phyloP scores from a whole-genome alignment of 2,888 invertebrate genomes.

The Drosophila subsilvestris region DNA sequence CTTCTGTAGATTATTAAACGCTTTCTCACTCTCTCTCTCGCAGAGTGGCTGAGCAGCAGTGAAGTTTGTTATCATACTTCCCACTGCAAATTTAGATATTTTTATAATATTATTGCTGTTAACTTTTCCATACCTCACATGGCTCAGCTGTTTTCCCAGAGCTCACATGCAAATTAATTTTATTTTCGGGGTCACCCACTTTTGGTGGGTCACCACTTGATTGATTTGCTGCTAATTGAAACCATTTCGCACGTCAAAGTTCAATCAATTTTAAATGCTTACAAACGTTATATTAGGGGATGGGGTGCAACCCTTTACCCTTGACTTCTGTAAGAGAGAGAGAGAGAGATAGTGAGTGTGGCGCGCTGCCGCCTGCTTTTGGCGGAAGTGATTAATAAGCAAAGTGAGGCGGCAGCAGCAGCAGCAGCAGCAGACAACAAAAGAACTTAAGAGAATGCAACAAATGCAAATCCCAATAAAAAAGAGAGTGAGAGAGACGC shows the following conservation, averaged over 20 bases:
- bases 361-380: background rate
- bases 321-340: background rate
- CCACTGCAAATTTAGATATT: no score
- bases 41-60: background rate
- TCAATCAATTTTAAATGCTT: background rate
- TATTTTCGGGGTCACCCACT: background rate
- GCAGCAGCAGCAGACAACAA: slow-evolving; percentile 38
- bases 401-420: slow-evolving; percentile 23
- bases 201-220: background rate
- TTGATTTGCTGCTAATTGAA: background rate
- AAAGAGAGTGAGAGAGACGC: slow-evolving; percentile 21
- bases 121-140: no score
- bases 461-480: slow-evolving; percentile 33
- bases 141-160: no score
- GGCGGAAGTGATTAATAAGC: slow-evolving; percentile 72
- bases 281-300: background rate
- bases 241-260: background rate
- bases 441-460: slow-evolving; percentile 19
- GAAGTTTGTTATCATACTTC: no score
- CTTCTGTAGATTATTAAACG: background rate
- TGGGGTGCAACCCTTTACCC: background rate
- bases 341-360: background rate
- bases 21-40: background rate
- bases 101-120: no score
- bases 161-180: background rate